A percentile compares a stretch with the other conserved stretches of the same genome.
Conservation (phyloP, 2,113 vertebrate genomes). For the Eupsittula cactorum region DNA sequence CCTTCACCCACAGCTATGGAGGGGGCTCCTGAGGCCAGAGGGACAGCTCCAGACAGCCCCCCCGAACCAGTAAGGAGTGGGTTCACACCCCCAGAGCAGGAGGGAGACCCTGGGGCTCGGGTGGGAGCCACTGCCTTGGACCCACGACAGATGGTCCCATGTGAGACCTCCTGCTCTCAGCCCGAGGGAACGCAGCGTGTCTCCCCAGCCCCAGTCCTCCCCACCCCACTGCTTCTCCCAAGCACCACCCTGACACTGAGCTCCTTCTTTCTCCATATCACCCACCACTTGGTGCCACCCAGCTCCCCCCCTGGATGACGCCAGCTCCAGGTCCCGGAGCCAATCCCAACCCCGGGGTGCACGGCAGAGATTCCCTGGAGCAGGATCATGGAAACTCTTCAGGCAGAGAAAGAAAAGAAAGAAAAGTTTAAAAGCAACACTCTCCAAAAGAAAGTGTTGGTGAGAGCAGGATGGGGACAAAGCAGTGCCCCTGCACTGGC, state of each 20-base stretch:
- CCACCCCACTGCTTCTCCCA: fast-evolving
- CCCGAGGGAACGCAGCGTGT: fast-evolving
- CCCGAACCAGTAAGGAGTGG: neutral
- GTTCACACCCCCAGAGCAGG: neutral
- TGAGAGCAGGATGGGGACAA: neutral
- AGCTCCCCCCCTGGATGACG: neutral
- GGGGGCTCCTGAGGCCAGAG: neutral
- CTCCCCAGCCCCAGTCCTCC: neutral
- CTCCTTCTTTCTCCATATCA: neutral
- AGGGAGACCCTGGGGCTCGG: neutral
- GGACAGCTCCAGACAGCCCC: neutral
- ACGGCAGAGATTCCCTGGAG: neutral
- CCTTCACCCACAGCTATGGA: neutral
- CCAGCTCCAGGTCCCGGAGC: neutral
- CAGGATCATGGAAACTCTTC: neutral
- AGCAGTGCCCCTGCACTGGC: neutral
- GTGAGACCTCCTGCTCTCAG: neutral
- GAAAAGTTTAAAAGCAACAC: neutral
- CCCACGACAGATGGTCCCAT: fast-evolving
- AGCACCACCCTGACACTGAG: neutral
- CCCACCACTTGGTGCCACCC: neutral
- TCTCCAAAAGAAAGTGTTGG: neutral
- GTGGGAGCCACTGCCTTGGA: neutral
- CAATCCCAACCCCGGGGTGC: neutral
- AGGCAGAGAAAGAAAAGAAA: neutral